Evolutionary conservation across 2,888 invertebrate genomes (phyloP).

Genomic region (Patella caerulea): DNA sequence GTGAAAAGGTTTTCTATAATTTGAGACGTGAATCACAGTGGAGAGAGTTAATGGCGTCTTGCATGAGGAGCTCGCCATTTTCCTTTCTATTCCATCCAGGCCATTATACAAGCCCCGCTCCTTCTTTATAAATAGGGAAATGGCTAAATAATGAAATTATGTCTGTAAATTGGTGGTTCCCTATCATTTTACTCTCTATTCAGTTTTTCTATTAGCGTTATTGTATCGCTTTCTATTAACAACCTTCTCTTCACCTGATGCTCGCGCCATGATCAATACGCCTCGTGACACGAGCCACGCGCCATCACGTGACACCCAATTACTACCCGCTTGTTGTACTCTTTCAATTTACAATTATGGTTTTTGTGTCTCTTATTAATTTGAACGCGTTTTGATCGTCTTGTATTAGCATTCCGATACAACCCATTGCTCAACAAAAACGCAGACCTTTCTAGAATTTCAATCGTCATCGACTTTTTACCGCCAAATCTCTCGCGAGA

Average conservation of each 20-base stretch:
- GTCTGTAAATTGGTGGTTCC: slow-evolving; percentile 56
- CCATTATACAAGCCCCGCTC: slow-evolving; percentile 15
- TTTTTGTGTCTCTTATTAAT: slow-evolving; percentile 36
- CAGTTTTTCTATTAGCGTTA: slow-evolving; percentile 58
- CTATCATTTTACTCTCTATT: slow-evolving; percentile 58
- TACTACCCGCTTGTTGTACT: slow-evolving; percentile 12
- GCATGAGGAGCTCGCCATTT: slow-evolving; percentile 18
- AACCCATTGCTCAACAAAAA: slow-evolving; percentile 6
- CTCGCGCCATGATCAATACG: slow-evolving; percentile 18
- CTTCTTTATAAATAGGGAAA: slow-evolving; percentile 28
- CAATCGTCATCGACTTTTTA: slow-evolving; percentile 4
- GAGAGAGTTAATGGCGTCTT: slow-evolving; percentile 12
- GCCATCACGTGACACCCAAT: slow-evolving; percentile 19
- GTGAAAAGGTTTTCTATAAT: too few species aligned
- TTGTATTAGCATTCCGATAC: slow-evolving; percentile 28
- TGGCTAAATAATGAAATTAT: slow-evolving; percentile 59
- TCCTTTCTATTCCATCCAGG: neutral
- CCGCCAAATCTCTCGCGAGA: slow-evolving; percentile 2
- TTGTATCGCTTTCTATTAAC: slow-evolving; percentile 20
- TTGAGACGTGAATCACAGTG: neutral
- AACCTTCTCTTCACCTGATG: slow-evolving; percentile 14
- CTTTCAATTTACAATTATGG: slow-evolving; percentile 23
- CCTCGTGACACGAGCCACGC: slow-evolving; percentile 14
- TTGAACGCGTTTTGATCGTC: slow-evolving; percentile 34
- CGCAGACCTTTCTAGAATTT: neutral